phyloP scores from a whole-genome alignment of 2,888 invertebrate genomes.

The Rugalucina vietnamica region DNA sequence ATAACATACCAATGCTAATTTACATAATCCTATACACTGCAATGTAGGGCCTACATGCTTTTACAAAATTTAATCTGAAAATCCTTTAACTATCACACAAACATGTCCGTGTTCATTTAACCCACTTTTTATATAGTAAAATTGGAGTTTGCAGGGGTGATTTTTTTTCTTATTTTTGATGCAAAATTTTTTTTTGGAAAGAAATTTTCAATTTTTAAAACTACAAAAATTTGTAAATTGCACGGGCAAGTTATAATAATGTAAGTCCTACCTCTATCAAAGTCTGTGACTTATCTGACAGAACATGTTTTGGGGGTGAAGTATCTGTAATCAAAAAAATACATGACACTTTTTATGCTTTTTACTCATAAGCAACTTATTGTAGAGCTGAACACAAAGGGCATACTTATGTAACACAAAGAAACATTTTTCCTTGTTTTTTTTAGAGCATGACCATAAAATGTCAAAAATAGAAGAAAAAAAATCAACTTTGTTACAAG shows the following conservation, averaged over 20 bases:
- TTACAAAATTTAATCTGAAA: too few relatives aligned
- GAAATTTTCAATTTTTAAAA: background rate
- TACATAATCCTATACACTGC: background rate
- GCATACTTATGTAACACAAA: background rate
- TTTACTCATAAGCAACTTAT: background rate
- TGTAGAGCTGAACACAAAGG: background rate
- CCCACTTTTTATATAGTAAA: background rate
- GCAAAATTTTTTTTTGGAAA: background rate
- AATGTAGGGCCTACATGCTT: background rate
- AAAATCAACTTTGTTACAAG: background rate
- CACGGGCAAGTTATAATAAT: background rate
- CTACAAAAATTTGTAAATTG: background rate
- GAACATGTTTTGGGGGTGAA: conserved; percentile 91
- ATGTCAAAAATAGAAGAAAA: too few relatives aligned
- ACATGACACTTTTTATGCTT: background rate
- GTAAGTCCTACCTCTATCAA: conserved; percentile 76
- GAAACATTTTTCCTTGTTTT: background rate
- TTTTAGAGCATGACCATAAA: too few relatives aligned
- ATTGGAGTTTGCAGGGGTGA: background rate
- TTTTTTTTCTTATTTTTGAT: background rate
- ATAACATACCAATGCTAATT: background rate
- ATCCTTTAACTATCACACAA: background rate
- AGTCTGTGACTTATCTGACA: conserved; percentile 84
- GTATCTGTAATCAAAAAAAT: conserved; percentile 87
- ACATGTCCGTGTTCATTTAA: background rate